These are phyloP conservation scores for Horisme vitalbata DNA, from an alignment of 2,888 invertebrate species.

Conservation along the genomic window DNA sequence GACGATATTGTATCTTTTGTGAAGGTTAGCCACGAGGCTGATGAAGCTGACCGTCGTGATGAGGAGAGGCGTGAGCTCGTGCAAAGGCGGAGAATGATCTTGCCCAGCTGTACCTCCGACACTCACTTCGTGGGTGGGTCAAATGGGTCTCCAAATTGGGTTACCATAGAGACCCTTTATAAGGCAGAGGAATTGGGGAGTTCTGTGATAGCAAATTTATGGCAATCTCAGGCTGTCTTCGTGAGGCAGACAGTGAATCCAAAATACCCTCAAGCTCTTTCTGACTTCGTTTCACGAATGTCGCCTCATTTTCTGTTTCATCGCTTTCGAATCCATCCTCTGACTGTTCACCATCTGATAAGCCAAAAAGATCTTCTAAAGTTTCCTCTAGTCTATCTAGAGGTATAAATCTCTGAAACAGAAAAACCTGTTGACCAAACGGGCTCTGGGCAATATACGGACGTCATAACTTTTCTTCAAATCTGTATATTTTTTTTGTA, in stretches of 20 bases:
- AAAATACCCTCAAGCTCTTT: conserved; percentile 21
- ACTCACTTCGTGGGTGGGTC: too few relatives aligned
- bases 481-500: conserved; percentile 15
- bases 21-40: too few relatives aligned
- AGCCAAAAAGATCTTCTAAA: conserved; percentile 14
- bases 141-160: too few relatives aligned
- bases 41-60: too few relatives aligned
- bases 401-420: conserved; percentile 16
- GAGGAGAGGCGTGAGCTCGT: too few relatives aligned
- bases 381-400: conserved; percentile 19
- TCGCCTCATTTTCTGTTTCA: conserved; percentile 25
- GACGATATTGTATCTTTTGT: too few relatives aligned
- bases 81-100: too few relatives aligned
- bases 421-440: conserved; percentile 19
- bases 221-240: conserved; percentile 20
- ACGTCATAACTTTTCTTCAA: conserved; percentile 24
- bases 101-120: too few relatives aligned
- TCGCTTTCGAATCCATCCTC: conserved; percentile 22
- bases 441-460: conserved; percentile 27
- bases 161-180: too few relatives aligned
- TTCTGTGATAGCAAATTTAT: conserved; percentile 19
- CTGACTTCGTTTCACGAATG: conserved; percentile 20
- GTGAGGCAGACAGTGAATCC: conserved; percentile 23
- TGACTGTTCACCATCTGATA: conserved; percentile 19
- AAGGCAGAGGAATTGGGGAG: conserved; percentile 16